Evolutionary conservation across 2,888 invertebrate species (phyloP).

Genomic region (Callinectes sapidus): DNA sequence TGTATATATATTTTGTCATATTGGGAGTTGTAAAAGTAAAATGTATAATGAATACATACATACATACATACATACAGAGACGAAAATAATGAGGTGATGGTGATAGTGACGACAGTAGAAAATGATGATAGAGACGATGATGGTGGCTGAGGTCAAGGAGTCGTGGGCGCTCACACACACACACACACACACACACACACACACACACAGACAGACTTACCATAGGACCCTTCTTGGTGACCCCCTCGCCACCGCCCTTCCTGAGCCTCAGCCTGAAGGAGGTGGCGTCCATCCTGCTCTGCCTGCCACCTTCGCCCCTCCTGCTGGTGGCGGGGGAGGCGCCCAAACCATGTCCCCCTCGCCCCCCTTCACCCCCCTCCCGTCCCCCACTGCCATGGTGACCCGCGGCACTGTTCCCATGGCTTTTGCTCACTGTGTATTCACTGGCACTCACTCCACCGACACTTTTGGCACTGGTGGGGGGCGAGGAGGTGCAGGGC

Average conservation of each 20-base stretch:
- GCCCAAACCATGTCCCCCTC: slow-evolving; percentile 7
- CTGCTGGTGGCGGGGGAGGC: slow-evolving; percentile 54
- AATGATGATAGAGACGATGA: not conserved
- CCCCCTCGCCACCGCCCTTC: slow-evolving; percentile 67
- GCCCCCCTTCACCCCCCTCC: slow-evolving; percentile 20
- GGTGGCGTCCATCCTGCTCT: slow-evolving; percentile 65
- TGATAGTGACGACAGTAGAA: too few species aligned
- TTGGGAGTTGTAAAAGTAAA: too few species aligned
- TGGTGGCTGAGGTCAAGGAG: not conserved
- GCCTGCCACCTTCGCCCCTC: slow-evolving; percentile 50
- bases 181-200: too few species aligned
- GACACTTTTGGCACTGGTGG: slow-evolving; percentile 64
- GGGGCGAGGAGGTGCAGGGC: slow-evolving; percentile 54
- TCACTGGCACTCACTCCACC: slow-evolving; percentile 60
- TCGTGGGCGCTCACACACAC: not conserved
- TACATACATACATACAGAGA: not conserved
- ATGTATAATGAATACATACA: too few species aligned
- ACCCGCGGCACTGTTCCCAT: slow-evolving; percentile 14
- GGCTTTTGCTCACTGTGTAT: slow-evolving; percentile 51
- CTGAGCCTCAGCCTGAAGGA: slow-evolving; percentile 60
- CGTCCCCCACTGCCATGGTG: slow-evolving; percentile 23
- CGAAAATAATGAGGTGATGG: not conserved
- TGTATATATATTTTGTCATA: too few species aligned
- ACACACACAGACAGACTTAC: slow-evolving; percentile 36
- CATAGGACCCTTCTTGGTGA: slow-evolving; percentile 68